Conservation (phyloP, 1,140 invertebrate species). For the Cecropterus lyciades region DNA sequence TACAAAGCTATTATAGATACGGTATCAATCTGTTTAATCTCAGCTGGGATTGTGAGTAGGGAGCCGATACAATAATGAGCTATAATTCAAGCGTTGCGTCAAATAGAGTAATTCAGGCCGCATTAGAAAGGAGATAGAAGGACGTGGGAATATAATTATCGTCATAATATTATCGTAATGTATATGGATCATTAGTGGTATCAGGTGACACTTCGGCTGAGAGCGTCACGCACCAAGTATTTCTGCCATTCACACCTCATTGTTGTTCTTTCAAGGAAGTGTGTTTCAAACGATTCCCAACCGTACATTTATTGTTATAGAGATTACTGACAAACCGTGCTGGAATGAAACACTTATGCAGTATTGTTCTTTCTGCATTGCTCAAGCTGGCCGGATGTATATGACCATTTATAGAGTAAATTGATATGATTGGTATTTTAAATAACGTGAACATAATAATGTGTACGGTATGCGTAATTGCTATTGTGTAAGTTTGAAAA, state of each 20-base stretch:
- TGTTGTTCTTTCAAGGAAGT: conserved; percentile 8
- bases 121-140: conserved; percentile 65
- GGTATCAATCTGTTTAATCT: conserved; percentile 24
- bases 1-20: conserved; percentile 3
- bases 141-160: conserved; percentile 56
- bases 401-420: conserved; percentile 23
- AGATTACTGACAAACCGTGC: not conserved
- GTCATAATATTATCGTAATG: conserved; percentile 41
- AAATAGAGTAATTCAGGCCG: conserved; percentile 54
- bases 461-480: not conserved
- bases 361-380: conserved; percentile 12
- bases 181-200: conserved; percentile 41
- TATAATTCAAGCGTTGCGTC: conserved; percentile 47
- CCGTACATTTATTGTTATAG: not conserved
- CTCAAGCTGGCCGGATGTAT: conserved; percentile 15
- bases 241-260: conserved; percentile 39
- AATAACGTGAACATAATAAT: not conserved
- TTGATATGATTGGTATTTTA: conserved; percentile 13
- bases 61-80: conserved; percentile 44
- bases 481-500: not conserved
- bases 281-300: not conserved
- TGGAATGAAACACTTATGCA: not conserved
- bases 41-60: conserved; percentile 3
- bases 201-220: conserved; percentile 48
- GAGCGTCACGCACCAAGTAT: conserved; percentile 54